These are phyloP conservation scores for Sphaeridia pumilis DNA, from an alignment of 2,888 invertebrate species.

Conservation along the genomic window DNA sequence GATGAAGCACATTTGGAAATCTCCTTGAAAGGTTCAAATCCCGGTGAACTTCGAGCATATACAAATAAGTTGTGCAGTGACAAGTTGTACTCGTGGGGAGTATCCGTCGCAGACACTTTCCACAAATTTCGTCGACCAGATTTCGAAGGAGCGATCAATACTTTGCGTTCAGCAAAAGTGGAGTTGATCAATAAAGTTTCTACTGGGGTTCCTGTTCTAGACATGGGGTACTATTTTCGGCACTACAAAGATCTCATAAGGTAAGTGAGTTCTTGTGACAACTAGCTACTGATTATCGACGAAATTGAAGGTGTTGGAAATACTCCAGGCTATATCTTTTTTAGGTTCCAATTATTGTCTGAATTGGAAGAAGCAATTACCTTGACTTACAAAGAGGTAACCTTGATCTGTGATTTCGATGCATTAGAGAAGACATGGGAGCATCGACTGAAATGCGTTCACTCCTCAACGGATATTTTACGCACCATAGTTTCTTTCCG, in stretches of 20 bases:
- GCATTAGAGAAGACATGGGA: conserved; percentile 1
- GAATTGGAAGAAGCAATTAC: conserved; percentile 9
- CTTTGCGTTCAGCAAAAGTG: not conserved
- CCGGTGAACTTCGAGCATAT: not conserved
- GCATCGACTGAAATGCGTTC: conserved; percentile 3
- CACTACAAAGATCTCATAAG: conserved; percentile 14
- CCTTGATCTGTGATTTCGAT: not conserved
- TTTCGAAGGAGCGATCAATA: not conserved
- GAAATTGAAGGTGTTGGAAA: not conserved
- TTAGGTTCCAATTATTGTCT: conserved; percentile 9
- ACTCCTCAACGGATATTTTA: conserved; percentile 4
- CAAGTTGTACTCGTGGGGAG: conserved; percentile 11
- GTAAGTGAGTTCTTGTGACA: too few species aligned
- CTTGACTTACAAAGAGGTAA: not conserved
- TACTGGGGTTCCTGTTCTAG: conserved; percentile 4
- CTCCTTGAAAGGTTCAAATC: not conserved
- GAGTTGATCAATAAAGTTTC: conserved; percentile 3
- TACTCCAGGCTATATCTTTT: not conserved
- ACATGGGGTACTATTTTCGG: conserved; percentile 15
- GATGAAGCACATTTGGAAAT: conserved; percentile 15
- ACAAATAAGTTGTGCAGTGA: conserved; percentile 5
- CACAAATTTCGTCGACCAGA: not conserved
- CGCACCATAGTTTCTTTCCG: conserved; percentile 5
- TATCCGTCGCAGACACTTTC: not conserved
- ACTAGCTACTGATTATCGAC: too few species aligned